These are phyloP conservation scores for Myotis vivesi DNA, from an alignment of 2,797 vertebrate genomes.

Conservation along the genomic window DNA sequence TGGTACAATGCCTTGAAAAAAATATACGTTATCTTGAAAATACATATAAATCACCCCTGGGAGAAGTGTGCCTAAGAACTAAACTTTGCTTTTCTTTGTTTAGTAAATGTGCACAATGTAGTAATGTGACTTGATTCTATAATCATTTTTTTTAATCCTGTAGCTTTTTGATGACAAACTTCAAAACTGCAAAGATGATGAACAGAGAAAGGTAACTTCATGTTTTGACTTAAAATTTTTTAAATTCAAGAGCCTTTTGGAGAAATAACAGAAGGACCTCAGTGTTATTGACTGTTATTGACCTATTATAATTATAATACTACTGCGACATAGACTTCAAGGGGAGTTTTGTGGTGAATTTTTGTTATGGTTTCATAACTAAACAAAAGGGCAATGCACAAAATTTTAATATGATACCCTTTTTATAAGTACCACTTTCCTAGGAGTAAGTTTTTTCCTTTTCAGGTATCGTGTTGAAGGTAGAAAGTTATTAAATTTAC, in stretches of 20 bases:
- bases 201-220: slow-evolving; percentile 95
- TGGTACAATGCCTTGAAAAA: slow-evolving; percentile 3
- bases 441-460: slow-evolving; percentile 24
- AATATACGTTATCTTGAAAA: neutral
- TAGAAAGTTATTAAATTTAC: slow-evolving; percentile 32
- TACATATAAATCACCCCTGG: neutral
- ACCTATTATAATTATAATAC: neutral
- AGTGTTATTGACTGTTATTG: slow-evolving; percentile 11
- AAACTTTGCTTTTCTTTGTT: slow-evolving; percentile 42
- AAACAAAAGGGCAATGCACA: slow-evolving; percentile 22
- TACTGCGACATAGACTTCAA: neutral
- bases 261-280: neutral
- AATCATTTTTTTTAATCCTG: slow-evolving; percentile 71
- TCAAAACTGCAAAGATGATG: slow-evolving; percentile 99
- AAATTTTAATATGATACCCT: slow-evolving; percentile 9
- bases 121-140: neutral
- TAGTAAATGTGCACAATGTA: neutral
- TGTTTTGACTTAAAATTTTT: slow-evolving; percentile 26
- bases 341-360: slow-evolving; percentile 16
- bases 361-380: slow-evolving; percentile 36
- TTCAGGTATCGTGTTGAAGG: slow-evolving; percentile 19
- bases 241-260: slow-evolving; percentile 22
- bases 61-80: slow-evolving; percentile 16
- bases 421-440: slow-evolving; percentile 8
- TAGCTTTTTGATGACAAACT: slow-evolving; percentile 99